Evolutionary conservation across 2,888 invertebrate genomes (phyloP).

Genomic region (Ashinkailepas kermadecensis): DNA sequence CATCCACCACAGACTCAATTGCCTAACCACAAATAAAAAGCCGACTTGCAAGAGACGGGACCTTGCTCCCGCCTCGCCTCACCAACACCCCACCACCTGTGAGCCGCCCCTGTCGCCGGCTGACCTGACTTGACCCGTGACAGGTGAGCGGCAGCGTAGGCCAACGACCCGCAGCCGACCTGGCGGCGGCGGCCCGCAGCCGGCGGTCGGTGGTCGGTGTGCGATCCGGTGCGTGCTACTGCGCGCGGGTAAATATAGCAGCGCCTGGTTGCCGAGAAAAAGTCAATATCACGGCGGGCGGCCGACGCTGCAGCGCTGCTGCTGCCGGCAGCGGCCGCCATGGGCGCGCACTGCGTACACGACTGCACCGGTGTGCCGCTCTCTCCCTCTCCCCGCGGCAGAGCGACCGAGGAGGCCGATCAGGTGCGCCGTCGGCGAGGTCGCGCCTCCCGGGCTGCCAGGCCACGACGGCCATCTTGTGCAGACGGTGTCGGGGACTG

Average conservation of each 20-base stretch:
- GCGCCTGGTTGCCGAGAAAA: slow-evolving; percentile 7
- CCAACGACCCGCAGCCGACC: no score
- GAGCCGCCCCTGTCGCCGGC: no score
- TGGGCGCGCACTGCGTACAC: not conserved
- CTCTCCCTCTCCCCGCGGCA: not conserved
- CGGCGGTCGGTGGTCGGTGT: not conserved
- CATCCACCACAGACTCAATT: no score
- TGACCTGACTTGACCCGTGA: no score
- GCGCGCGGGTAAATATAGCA: not conserved
- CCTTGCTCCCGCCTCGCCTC: no score
- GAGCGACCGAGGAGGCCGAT: not conserved
- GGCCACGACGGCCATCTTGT: no score
- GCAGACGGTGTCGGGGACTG: no score
- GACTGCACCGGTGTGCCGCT: not conserved
- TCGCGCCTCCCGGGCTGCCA: no score
- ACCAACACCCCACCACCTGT: no score
- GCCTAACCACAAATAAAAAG: no score
- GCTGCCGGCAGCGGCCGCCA: not conserved
- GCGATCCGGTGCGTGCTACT: not conserved
- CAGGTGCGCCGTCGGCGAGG: not conserved
- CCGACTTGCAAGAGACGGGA: no score
- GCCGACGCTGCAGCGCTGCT: not conserved
- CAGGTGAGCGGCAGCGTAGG: no score
- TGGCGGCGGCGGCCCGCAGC: not conserved
- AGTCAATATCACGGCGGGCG: not conserved